Percentiles rank a stretch among this genome's conserved stretches.
phyloP scores from a whole-genome alignment of 2,797 vertebrate species.

The Bradypus variegatus region DNA sequence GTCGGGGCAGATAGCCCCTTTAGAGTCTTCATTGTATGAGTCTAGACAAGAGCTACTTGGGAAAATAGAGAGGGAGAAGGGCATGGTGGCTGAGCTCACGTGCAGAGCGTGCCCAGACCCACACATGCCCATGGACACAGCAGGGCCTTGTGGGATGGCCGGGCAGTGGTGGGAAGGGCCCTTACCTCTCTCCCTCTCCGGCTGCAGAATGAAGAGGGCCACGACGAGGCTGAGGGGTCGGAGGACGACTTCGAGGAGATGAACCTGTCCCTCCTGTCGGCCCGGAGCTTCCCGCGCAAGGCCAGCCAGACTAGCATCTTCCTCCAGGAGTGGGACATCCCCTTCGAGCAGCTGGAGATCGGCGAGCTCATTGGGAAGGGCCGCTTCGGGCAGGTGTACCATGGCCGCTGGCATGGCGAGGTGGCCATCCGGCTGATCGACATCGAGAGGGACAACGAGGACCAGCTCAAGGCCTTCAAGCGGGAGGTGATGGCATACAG shows the following conservation, averaged over 20 bases:
- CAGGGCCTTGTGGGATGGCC: not conserved
- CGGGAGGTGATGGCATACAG: slow-evolving; percentile 98
- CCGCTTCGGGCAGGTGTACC: slow-evolving; percentile 96
- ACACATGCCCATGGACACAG: accelerated
- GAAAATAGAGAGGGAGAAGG: too few relatives aligned
- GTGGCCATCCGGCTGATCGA: slow-evolving; percentile 97
- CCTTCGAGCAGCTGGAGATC: slow-evolving; percentile 96
- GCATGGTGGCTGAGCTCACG: accelerated
- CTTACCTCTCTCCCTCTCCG: not conserved
- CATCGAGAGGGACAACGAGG: slow-evolving; percentile 97
- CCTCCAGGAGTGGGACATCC: slow-evolving; percentile 99
- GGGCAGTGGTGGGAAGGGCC: not conserved
- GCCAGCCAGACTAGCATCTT: slow-evolving; percentile 99
- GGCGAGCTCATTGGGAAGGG: slow-evolving; percentile 97
- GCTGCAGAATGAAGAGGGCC: slow-evolving; percentile 86
- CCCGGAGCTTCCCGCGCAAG: slow-evolving; percentile 96
- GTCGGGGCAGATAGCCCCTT: too few relatives aligned
- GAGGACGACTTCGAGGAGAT: slow-evolving; percentile 99
- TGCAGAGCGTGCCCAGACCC: accelerated
- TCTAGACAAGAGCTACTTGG: not conserved
- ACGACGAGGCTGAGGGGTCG: slow-evolving; percentile 86
- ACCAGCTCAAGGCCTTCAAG: slow-evolving; percentile 98
- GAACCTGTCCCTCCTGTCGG: slow-evolving; percentile 94
- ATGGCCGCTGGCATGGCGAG: slow-evolving; percentile 97
- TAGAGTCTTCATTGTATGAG: not conserved